Evolutionary conservation across 1,140 invertebrate species (phyloP).

Genomic region (Meteorus sp.): DNA sequence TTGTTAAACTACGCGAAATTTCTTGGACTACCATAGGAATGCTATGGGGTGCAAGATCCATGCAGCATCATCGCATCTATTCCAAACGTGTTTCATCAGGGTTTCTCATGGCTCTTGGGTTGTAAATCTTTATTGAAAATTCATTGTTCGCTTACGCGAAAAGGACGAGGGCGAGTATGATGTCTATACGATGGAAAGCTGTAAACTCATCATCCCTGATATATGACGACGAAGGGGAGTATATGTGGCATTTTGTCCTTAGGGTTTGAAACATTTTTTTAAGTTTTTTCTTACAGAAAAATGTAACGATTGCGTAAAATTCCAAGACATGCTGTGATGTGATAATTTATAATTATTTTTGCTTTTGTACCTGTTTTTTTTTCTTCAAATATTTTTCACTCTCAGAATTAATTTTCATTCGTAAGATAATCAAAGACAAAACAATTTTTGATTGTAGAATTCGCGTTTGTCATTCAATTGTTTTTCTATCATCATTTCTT

Average conservation of each 20-base stretch:
- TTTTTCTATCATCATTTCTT: too few species aligned
- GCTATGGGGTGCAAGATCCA: not conserved
- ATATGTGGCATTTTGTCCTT: too few species aligned
- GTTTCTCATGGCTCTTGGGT: not conserved
- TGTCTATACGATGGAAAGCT: constrained; percentile 28
- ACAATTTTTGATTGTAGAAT: too few species aligned
- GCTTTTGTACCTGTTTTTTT: too few species aligned
- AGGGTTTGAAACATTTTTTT: too few species aligned
- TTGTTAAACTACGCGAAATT: not conserved
- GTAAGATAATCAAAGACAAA: too few species aligned
- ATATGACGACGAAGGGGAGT: constrained; percentile 31
- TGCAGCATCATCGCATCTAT: too few species aligned
- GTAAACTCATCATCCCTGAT: constrained; percentile 41
- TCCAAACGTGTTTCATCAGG: not conserved
- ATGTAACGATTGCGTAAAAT: not conserved
- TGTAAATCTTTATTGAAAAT: constrained; percentile 29
- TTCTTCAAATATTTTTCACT: too few species aligned
- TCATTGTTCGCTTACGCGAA: constrained; percentile 28
- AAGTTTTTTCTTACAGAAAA: too few species aligned
- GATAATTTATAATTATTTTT: too few species aligned
- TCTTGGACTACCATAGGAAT: not conserved
- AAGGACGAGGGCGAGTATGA: constrained; percentile 30
- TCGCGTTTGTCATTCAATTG: not conserved
- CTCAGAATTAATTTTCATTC: too few species aligned
- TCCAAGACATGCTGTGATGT: too few species aligned